A percentile compares a stretch with the other conserved stretches of the same genome.
Evolutionary conservation across 92 coral and sea anemone genomes (phyloP).

Genomic region (Bergia puertoricense): DNA sequence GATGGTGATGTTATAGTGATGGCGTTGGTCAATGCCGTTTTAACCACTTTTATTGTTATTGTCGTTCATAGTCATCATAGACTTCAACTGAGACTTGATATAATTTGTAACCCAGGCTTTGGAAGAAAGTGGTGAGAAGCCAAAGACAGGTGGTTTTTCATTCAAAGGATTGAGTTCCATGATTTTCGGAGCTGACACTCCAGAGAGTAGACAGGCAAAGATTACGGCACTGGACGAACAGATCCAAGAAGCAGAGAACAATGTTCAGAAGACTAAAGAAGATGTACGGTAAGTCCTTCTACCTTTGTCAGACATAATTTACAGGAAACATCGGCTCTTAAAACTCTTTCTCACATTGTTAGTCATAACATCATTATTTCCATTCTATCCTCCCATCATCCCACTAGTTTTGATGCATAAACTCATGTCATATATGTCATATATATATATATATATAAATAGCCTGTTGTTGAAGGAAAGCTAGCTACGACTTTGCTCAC

Average conservation of each 20-base stretch:
- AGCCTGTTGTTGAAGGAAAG: no score
- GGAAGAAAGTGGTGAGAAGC: conserved; percentile 77
- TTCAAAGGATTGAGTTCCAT: conserved; percentile 93
- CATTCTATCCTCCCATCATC: no score
- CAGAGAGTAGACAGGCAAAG: conserved; percentile 79
- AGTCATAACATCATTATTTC: not conserved
- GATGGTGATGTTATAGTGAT: no score
- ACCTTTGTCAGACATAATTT: not conserved
- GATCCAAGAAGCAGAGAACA: conserved; percentile 79
- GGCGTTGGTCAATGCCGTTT: no score
- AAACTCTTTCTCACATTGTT: not conserved
- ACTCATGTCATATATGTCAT: not conserved
- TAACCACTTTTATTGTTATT: not conserved
- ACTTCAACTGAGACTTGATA: not conserved
- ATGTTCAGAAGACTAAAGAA: conserved; percentile 77
- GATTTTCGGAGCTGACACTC: conserved; percentile 96
- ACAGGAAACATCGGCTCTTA: not conserved
- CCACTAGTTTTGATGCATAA: no score
- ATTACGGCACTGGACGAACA: conserved; percentile 80
- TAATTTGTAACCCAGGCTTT: conserved; percentile 52
- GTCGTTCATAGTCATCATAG: no score
- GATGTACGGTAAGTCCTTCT: conserved; percentile 72
- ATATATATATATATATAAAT: no score
- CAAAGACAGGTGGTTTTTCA: conserved; percentile 80
- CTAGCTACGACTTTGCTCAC: not conserved